Conservation (phyloP, 2,113 vertebrate genomes). For the Caranx melampygus region DNA sequence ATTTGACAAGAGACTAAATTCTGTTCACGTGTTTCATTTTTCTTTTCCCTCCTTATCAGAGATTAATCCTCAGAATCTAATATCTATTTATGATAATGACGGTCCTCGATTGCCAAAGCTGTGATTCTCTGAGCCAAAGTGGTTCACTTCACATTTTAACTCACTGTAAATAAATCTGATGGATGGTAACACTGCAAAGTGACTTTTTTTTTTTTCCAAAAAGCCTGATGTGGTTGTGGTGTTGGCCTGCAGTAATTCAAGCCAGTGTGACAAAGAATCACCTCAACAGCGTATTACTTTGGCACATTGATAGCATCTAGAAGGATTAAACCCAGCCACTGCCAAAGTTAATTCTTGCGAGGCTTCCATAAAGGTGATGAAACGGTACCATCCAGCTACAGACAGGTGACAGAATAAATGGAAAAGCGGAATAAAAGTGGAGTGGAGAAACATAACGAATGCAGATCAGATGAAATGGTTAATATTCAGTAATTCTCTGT, state of each 20-base stretch:
- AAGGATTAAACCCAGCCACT: slow-evolving; percentile 4
- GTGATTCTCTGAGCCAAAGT: background rate
- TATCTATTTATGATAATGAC: background rate
- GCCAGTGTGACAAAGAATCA: background rate
- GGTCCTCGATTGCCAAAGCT: background rate
- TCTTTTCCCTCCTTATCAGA: background rate
- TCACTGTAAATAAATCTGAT: background rate
- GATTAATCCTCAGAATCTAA: background rate
- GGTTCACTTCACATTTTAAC: slow-evolving; percentile 8
- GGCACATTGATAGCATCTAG: slow-evolving; percentile 17
- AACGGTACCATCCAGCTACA: background rate
- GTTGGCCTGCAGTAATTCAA: background rate
- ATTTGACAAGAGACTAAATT: background rate
- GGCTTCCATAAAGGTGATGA: slow-evolving; percentile 33
- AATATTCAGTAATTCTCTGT: no score
- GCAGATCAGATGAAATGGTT: no score
- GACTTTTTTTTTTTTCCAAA: background rate
- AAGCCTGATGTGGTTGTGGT: background rate
- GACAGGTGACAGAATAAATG: no score
- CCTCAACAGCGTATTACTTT: slow-evolving; percentile 20
- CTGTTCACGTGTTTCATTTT: background rate
- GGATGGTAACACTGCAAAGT: background rate
- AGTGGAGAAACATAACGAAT: no score
- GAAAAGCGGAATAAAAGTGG: no score
- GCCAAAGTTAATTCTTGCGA: slow-evolving; percentile 11